A percentile compares a stretch with the other conserved stretches of the same genome.
Conservation (phyloP, 1,140 invertebrate genomes). For the Pentalonia nigronervosa region DNA sequence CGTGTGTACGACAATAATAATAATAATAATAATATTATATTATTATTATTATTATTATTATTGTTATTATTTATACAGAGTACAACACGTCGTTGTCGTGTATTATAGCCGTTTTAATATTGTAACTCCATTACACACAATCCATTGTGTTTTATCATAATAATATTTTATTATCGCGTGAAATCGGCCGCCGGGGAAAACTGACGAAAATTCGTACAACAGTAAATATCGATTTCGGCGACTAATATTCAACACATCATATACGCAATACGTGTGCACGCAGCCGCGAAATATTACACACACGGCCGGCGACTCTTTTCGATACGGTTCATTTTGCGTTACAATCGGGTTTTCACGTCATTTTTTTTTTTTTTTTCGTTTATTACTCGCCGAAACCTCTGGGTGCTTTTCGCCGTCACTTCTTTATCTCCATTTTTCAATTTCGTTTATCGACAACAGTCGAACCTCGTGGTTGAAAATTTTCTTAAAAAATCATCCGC, state of each 20-base stretch:
- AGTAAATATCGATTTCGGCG: neutral
- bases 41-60: too few species aligned
- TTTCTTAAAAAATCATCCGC: neutral
- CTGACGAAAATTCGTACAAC: neutral
- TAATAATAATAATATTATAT: neutral
- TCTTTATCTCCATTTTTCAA: neutral
- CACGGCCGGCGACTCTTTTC: neutral
- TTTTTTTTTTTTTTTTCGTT: neutral
- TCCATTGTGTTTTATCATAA: neutral
- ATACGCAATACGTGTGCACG: neutral
- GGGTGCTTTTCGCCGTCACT: neutral
- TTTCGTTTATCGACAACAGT: neutral
- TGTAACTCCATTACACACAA: neutral
- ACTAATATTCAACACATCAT: slow-evolving; percentile 16
- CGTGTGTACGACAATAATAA: neutral
- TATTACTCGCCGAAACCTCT: neutral
- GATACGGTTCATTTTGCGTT: neutral
- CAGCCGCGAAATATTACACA: neutral
- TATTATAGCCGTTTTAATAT: neutral
- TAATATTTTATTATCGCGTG: neutral
- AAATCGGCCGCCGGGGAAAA: neutral
- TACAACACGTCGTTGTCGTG: too few species aligned
- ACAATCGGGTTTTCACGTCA: neutral
- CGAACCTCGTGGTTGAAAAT: neutral
- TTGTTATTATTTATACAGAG: neutral